Percentiles rank a stretch among this genome's conserved stretches.
Evolutionary conservation across 2,797 vertebrate species (phyloP).

Genomic region (Paramormyrops hopkinsi): DNA sequence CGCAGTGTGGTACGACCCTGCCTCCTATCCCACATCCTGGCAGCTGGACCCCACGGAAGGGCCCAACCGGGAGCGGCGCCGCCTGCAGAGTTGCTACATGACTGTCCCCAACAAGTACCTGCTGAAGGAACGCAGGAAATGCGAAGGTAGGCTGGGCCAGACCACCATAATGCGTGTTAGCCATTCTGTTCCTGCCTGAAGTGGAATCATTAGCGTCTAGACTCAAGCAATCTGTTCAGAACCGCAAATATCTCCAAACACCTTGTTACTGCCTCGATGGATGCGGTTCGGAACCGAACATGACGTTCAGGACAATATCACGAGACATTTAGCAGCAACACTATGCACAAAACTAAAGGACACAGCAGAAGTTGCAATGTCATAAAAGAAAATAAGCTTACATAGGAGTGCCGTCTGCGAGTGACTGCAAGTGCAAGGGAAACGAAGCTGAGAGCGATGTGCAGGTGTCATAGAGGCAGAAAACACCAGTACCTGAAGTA

Average conservation of each 20-base stretch:
- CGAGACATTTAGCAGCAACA: background rate
- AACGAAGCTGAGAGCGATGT: background rate
- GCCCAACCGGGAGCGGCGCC: conserved; percentile 86
- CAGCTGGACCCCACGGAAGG: conserved; percentile 96
- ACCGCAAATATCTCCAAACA: background rate
- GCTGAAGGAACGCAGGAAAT: conserved; percentile 83
- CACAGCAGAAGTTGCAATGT: background rate
- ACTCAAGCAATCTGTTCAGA: background rate
- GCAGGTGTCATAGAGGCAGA: background rate
- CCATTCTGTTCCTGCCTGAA: background rate
- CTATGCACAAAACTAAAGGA: background rate
- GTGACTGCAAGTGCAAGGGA: background rate
- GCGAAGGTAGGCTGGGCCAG: conserved; percentile 67
- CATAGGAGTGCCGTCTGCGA: background rate
- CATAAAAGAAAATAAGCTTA: background rate
- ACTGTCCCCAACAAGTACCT: conserved; percentile 98
- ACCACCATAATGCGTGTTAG: background rate
- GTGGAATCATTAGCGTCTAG: background rate
- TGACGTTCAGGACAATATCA: background rate
- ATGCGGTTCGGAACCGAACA: background rate
- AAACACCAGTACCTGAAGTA: background rate
- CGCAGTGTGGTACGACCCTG: conserved; percentile 87
- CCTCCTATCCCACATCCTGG: conserved; percentile 90
- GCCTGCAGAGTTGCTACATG: conserved; percentile 93
- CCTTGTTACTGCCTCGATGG: background rate